Conservation (phyloP, 30 jellyfish, hydroid and myxozoan genomes). For the Aurelia coerulea region DNA sequence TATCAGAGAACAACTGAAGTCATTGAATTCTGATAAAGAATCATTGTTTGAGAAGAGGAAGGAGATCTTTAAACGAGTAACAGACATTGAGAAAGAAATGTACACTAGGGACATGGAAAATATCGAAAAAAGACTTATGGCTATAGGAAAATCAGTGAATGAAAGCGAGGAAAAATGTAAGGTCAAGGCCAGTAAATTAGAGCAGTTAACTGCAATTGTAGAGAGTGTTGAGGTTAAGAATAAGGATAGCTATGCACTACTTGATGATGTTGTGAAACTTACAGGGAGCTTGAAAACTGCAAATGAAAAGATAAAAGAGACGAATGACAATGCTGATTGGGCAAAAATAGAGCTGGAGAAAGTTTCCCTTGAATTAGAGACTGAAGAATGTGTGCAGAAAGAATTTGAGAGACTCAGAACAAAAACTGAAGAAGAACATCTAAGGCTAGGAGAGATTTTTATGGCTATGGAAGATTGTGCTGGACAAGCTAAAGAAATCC, state of each 20-base stretch:
- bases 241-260: neutral
- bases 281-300: neutral
- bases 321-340: neutral
- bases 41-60: neutral
- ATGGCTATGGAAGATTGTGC: neutral
- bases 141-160: neutral
- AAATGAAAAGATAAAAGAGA: neutral
- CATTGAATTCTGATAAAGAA: conserved; percentile 39
- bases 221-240: neutral
- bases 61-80: conserved; percentile 15
- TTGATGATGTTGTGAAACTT: neutral
- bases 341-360: neutral
- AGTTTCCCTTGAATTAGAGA: neutral
- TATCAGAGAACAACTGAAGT: neutral
- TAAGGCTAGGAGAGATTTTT: neutral
- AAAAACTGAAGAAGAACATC: neutral
- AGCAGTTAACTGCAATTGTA: neutral
- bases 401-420: neutral
- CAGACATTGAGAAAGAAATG: conserved; percentile 33
- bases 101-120: neutral
- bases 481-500: neutral
- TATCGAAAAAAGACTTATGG: neutral
- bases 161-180: neutral
- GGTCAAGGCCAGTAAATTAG: neutral
- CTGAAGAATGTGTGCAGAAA: neutral